Evolutionary conservation across 1,140 invertebrate species (phyloP), one percentile per base, ranked within the genome.

Genomic region (Pseudomyrmex gracilis): DNA sequence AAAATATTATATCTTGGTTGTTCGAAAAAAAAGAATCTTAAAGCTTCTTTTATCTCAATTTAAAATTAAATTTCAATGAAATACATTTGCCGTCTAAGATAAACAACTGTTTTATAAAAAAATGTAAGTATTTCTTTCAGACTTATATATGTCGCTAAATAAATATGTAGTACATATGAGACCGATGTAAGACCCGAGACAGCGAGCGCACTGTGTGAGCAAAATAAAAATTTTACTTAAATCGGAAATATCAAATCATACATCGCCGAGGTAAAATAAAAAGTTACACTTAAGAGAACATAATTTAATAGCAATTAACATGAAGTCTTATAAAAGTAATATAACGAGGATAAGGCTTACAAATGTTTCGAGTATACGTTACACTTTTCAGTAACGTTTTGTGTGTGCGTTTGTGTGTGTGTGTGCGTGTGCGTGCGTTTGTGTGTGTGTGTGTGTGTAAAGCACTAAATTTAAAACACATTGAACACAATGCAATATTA

Each of bases 211-310:
- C 58, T 85, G 47, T 64, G 17, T 17, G 57, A 34, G 22, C 22
- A 71, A 34, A 34, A 34, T 83, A 60, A 63, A 83, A 86, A 84
- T 66, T 76, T 49, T 47, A 66, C 4, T 15, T 77, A 10, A 34
- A 49, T 84, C 49, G 43, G 84, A 84, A 73, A 84, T 61, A 47
- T 73, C 55, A 61, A 84, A 73, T 57, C n/a, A 68, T 17, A 63
- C 49, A 34, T 63, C 34, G 47, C 9, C 8, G 13, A 82, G n/a
- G 24, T 82, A 82, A 73, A 80, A 70, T 51, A 9, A 47, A 3
- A 7, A 55, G 2, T 64, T 73, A 15, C 20, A 34, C 58, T 61
- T 51, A 82, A 73, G 12, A 12, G 53, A 82, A 24, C 5, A 17
- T 71, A 74, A 74, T 74, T 63, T 64, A 45, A 51, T 64, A 58